Evolutionary conservation across 2,797 vertebrate genomes (phyloP).

Genomic region (Hemitrygon akajei): DNA sequence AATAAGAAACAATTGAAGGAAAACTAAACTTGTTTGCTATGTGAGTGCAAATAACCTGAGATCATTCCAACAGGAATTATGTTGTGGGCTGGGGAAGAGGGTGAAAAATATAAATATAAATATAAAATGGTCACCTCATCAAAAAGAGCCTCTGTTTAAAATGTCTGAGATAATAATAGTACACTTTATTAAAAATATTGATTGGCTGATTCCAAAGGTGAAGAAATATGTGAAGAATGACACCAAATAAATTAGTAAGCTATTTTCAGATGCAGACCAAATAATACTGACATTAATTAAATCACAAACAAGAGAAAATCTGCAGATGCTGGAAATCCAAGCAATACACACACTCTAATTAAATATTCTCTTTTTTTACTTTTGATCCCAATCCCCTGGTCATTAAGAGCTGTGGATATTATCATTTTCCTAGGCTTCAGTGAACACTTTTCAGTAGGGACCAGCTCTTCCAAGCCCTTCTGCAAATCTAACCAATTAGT

Average conservation of each 20-base stretch:
- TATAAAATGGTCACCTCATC: not conserved
- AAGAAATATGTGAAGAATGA: not conserved
- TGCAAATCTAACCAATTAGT: not conserved
- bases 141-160: not conserved
- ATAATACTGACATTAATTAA: not conserved
- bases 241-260: not conserved
- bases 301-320: too few relatives aligned
- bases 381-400: not conserved
- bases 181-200: not conserved
- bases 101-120: not conserved
- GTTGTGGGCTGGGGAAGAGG: too few relatives aligned
- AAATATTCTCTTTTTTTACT: not conserved
- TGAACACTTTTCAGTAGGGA: not conserved
- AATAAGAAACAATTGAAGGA: not conserved
- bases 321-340: too few relatives aligned
- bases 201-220: not conserved
- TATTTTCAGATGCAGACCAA: constrained; percentile 2
- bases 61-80: not conserved
- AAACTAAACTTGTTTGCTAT: not conserved
- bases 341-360: not conserved
- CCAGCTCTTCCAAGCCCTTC: not conserved
- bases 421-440: not conserved
- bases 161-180: not conserved
- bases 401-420: too few relatives aligned
- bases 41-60: not conserved